Base-by-base conservation (phyloP, 1,140 invertebrate genomes). In the Heliconius melpomene region DNA sequence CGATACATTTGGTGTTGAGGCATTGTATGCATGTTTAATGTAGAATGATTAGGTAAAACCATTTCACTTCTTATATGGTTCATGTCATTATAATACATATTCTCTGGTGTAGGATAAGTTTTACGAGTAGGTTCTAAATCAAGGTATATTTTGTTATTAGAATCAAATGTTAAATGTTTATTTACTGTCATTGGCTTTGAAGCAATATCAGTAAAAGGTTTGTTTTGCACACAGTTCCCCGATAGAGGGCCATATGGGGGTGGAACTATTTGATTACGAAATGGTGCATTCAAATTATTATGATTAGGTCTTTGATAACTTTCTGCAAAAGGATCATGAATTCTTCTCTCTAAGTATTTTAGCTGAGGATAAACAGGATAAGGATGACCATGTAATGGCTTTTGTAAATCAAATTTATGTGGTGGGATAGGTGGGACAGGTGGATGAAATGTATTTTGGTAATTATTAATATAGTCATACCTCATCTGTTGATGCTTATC, bases 401-500 rank as follows among this genome's bases (percentile, higher is more conserved):
- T 93, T 74, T 89, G 87, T 77, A 90, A 75, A 76, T 94, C 90
- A 91, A 89, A 93, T 84, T 92, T 93, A 84, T 90, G 90, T 74
- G 90, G 82, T 75, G 87, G 85, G 70, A 88, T 89, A 74, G 85
- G 32, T 36, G 32, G 79, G 60, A 84, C 80, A 66, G 87, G 85
- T 75, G 89, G 85, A 83, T 92, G 89, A 82, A 89, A 92, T 80
- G 88, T 82, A 86, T 88, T 91, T 71, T 88, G 77, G 83, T 89
- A 93, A 85, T 91, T 93, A 90, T 78, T 84, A 83, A 90, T 81
- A 90, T 93, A 93, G 77, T 94, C 92, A 93, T 94, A 94, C 90
- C 92, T 94, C 85, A 85, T 40, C 80, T 90, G 91, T 72, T 85
- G 87, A 85, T 88, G 90, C 72, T 90, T 85, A 66, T 93, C 92